phyloP scores from a whole-genome alignment of 2,113 vertebrate species.

The Clinocottus analis region DNA sequence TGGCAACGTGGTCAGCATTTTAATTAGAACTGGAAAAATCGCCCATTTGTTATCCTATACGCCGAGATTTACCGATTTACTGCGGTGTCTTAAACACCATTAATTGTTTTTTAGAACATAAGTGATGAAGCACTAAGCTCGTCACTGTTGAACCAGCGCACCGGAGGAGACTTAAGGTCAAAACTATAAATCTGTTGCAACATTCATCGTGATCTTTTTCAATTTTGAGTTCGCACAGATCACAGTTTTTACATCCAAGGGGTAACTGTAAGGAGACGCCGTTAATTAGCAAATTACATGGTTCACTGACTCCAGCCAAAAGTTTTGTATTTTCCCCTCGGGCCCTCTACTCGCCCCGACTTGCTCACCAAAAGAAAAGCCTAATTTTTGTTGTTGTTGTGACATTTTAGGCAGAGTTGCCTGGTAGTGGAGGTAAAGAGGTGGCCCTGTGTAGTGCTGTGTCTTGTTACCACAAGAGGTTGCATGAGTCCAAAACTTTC shows the following conservation, averaged over 20 bases:
- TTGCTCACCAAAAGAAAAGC: not conserved
- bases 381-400: too few species aligned
- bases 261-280: not conserved
- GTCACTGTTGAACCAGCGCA: not conserved
- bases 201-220: not conserved
- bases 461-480: constrained; percentile 24
- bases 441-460: not conserved
- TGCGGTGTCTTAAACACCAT: not conserved
- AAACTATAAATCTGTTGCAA: not conserved
- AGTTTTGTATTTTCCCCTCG: not conserved
- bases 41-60: not conserved
- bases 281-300: not conserved
- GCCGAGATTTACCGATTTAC: not conserved
- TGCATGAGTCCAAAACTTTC: constrained; percentile 18
- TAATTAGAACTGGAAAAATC: not conserved
- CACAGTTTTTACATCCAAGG: too few species aligned
- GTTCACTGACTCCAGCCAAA: not conserved
- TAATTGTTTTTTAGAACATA: not conserved
- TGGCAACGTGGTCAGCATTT: not conserved
- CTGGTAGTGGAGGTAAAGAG: not conserved
- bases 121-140: not conserved
- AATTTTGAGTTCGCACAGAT: too few species aligned
- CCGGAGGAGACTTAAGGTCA: not conserved
- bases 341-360: not conserved
- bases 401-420: not conserved